Evolutionary conservation across 2,113 vertebrate genomes (phyloP), one percentile per base, ranked within the genome.

Genomic region (Oncorhynchus kisutch): DNA sequence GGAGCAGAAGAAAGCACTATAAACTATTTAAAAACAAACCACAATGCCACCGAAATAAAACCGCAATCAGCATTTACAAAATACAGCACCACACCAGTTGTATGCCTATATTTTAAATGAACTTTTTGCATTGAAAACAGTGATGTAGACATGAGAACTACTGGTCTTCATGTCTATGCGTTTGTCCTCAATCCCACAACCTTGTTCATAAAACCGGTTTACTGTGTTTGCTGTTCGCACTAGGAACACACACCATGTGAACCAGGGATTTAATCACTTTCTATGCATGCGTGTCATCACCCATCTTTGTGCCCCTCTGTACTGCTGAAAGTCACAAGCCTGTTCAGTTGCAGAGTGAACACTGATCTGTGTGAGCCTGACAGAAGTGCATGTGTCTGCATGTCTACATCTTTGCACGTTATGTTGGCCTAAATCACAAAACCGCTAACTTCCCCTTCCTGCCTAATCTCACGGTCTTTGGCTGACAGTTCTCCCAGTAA

Each of bases 181-280:
- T 74, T 62, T 27, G 45, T 31, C 70, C 22, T 6, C 25, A 68
- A 73, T 64, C 16, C 14, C 29, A 7, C 45, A 20, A 70, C 78
- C 59, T 6, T 69, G 64, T 66, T 75, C 16, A 78, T 82, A 73
- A 81, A 87, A 80, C 73, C 45, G 6, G 81, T 85, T 83, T 72
- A 64, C 71, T 67, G 62, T 11, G 54, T 74, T 68, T 65, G 18
- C 45, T 14, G 67, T 34, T 49, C 22, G 34, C n/a, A 34, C 20
- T 22, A 22, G 31, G 62, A 74, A 59, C 70, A 70, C 5, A 49
- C 39, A 49, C 76, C 27, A 75, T 54, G 66, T 71, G 51, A 70
- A 22, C 18, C 12, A 59, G 64, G 69, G 59, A 27, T 20, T 59
- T 45, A 45, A 45, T 11, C 11, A 45, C 39, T 45, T 9, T 45